A percentile compares a stretch with the other conserved stretches of the same genome.
Evolutionary conservation across 2,888 invertebrate species (phyloP).

Genomic region (Coenonympha arcania): DNA sequence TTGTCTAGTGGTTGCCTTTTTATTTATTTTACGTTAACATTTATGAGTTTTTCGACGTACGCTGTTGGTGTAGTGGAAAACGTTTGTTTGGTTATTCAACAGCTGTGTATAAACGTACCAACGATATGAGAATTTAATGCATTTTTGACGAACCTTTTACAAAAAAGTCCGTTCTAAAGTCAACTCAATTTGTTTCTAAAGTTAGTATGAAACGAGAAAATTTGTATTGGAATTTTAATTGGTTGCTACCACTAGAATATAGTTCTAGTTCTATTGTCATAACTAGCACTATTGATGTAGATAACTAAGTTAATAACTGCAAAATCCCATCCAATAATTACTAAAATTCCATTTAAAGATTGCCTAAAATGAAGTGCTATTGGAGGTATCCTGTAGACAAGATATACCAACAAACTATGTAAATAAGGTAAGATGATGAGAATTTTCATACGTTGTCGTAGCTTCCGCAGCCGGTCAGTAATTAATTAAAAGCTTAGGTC

Average conservation of each 20-base stretch:
- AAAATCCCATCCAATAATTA: no score
- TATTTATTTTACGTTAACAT: slow-evolving; percentile 59
- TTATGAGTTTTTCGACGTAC: slow-evolving; percentile 56
- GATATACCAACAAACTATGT: neutral
- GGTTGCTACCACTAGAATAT: neutral
- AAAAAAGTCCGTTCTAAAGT: neutral
- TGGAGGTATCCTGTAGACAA: no score
- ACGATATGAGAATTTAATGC: slow-evolving; percentile 22
- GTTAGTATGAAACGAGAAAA: neutral
- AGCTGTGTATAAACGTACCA: slow-evolving; percentile 21
- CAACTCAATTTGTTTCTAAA: neutral
- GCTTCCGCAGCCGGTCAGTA: slow-evolving; percentile 52
- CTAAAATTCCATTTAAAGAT: no score
- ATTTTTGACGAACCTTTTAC: slow-evolving; percentile 16
- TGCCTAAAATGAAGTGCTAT: no score
- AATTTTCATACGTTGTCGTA: slow-evolving; percentile 39
- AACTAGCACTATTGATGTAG: no score
- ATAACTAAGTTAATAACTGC: no score
- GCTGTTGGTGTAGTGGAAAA: slow-evolving; percentile 30
- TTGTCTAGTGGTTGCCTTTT: slow-evolving; percentile 56
- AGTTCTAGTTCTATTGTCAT: no score
- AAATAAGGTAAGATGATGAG: slow-evolving; percentile 32
- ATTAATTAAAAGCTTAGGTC: slow-evolving; percentile 69
- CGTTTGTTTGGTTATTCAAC: slow-evolving; percentile 30
- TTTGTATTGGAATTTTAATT: neutral